Evolutionary conservation across 2,797 vertebrate species (phyloP).

Genomic region (Thunnus albacares): DNA sequence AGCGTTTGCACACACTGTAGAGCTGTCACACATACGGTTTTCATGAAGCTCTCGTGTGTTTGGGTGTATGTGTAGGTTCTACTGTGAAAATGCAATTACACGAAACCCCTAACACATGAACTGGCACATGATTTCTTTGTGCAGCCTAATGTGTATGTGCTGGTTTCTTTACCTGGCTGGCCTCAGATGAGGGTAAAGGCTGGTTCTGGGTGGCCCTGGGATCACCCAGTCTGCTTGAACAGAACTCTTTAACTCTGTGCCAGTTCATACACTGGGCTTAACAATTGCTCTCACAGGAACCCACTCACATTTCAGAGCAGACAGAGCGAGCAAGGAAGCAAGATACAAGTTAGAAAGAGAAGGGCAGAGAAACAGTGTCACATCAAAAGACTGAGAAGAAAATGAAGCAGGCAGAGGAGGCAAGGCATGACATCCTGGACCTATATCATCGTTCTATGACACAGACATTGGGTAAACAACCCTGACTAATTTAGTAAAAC

Average conservation of each 20-base stretch:
- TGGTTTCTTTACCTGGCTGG: constrained; percentile 70
- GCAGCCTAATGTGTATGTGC: constrained; percentile 25
- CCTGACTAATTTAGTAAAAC: constrained; percentile 18
- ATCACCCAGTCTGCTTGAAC: constrained; percentile 70
- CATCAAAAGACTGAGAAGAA: constrained; percentile 62
- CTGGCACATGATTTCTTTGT: constrained; percentile 43
- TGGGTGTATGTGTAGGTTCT: constrained; percentile 41
- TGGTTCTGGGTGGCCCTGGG: constrained; percentile 80
- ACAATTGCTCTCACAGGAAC: constrained; percentile 70
- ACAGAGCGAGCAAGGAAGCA: constrained; percentile 39
- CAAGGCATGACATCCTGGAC: constrained; percentile 23
- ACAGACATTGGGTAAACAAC: constrained; percentile 26
- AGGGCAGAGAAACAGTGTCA: constrained; percentile 39
- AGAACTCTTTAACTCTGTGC: constrained; percentile 64
- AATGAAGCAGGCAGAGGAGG: constrained; percentile 48
- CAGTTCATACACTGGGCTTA: constrained; percentile 76
- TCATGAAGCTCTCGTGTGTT: constrained; percentile 66
- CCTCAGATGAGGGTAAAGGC: constrained; percentile 50
- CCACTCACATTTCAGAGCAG: constrained; percentile 68
- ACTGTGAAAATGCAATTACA: constrained; percentile 60
- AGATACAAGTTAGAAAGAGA: constrained; percentile 41
- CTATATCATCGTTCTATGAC: constrained; percentile 23
- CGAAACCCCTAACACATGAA: constrained; percentile 53
- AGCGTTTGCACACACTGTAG: constrained; percentile 55
- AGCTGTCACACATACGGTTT: constrained; percentile 76